Evolutionary conservation across 2,797 vertebrate species (phyloP).

Genomic region (Trematomus bernacchii): DNA sequence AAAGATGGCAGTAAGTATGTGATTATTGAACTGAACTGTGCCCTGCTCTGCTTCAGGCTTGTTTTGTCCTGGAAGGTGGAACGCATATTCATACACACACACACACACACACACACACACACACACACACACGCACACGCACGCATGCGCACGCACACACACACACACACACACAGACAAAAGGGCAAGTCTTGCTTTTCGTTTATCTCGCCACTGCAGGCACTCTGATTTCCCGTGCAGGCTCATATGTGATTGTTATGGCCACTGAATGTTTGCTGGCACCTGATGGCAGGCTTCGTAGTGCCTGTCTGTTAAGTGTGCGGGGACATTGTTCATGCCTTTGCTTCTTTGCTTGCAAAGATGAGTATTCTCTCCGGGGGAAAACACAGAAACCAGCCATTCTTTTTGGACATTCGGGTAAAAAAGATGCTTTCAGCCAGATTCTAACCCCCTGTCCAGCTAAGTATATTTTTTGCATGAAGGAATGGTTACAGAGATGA

Average conservation of each 20-base stretch:
- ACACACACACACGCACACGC: conserved; percentile 17
- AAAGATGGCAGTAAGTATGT: conserved; percentile 43
- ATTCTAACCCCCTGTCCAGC: conserved; percentile 15
- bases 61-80: conserved; percentile 42
- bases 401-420: conserved; percentile 4
- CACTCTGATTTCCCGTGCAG: conserved; percentile 63
- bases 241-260: conserved; percentile 59
- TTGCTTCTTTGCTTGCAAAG: conserved; percentile 9
- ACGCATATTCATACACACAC: conserved; percentile 15
- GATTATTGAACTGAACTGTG: conserved; percentile 59
- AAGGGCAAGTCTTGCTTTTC: conserved; percentile 39
- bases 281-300: conserved; percentile 43
- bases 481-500: conserved; percentile 25
- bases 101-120: not conserved
- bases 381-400: conserved; percentile 17
- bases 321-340: conserved; percentile 16
- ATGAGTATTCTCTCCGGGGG: not conserved
- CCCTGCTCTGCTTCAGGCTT: conserved; percentile 49
- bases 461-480: conserved; percentile 30
- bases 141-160: conserved; percentile 14
- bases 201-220: conserved; percentile 75
- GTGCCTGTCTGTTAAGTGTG: conserved; percentile 34
- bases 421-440: conserved; percentile 15
- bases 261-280: conserved; percentile 45
- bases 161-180: conserved; percentile 35